Evolutionary conservation across 2,797 vertebrate species (phyloP).

Genomic region (Thamnophis elegans): DNA sequence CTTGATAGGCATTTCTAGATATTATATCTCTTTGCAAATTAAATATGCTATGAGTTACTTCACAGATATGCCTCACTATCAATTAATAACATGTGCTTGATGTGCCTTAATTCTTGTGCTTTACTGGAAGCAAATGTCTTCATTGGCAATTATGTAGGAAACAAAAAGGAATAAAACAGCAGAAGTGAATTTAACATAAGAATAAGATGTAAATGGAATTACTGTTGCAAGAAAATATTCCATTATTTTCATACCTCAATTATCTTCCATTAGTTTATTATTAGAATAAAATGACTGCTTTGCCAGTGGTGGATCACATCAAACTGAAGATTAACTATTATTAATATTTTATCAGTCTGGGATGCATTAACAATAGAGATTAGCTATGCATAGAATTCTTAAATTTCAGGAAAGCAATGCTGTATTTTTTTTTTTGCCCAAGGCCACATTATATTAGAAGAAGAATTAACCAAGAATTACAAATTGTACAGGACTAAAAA

Average conservation of each 20-base stretch:
- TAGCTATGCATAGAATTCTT: neutral
- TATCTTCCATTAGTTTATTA: slow-evolving; percentile 42
- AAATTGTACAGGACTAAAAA: neutral
- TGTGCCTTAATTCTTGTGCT: neutral
- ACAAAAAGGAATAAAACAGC: slow-evolving; percentile 34
- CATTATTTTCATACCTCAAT: slow-evolving; percentile 35
- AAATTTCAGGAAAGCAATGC: slow-evolving; percentile 17
- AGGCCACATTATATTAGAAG: neutral
- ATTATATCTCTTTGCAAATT: neutral
- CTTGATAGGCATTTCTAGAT: neutral
- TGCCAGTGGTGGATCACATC: slow-evolving; percentile 13
- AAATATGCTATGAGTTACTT: slow-evolving; percentile 5
- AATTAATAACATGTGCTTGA: slow-evolving; percentile 16
- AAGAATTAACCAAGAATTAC: neutral
- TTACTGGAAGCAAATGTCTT: slow-evolving; percentile 31
- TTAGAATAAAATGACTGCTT: slow-evolving; percentile 43
- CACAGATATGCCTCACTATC: neutral
- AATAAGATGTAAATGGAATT: slow-evolving; percentile 43
- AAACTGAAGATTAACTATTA: slow-evolving; percentile 26
- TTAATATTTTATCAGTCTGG: slow-evolving; percentile 39
- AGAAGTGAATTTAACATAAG: slow-evolving; percentile 31
- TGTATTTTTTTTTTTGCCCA: slow-evolving; percentile 12
- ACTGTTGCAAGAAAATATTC: slow-evolving; percentile 6
- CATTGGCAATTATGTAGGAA: slow-evolving; percentile 30
- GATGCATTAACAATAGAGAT: slow-evolving; percentile 23